Conservation (phyloP, 2,888 invertebrate genomes). For the Synanthedon myopaeformis region DNA sequence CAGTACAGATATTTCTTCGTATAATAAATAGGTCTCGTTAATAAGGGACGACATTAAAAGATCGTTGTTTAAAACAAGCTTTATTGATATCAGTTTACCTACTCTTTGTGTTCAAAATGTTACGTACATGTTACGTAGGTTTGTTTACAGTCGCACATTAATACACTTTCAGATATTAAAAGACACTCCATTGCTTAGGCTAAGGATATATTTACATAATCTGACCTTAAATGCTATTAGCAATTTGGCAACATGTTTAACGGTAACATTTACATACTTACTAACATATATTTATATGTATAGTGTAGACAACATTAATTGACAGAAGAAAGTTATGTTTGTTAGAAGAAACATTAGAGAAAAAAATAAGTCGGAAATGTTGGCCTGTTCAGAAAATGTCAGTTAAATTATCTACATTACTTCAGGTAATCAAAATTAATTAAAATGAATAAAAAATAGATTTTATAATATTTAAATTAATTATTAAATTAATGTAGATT, state of each 20-base stretch:
- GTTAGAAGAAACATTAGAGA: constrained; percentile 2
- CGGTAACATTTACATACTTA: constrained; percentile 50
- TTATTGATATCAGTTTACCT: constrained; percentile 51
- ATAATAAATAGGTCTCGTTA: too few species aligned
- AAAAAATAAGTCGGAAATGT: background rate
- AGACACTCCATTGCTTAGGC: constrained; percentile 47
- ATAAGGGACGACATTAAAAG: background rate
- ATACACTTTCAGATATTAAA: constrained; percentile 43
- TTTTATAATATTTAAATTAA: too few species aligned
- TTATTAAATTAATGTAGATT: too few species aligned
- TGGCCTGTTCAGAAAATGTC: too few species aligned
- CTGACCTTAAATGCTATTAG: constrained; percentile 38
- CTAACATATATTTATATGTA: constrained; percentile 13
- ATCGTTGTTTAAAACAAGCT: constrained; percentile 57
- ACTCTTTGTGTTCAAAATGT: constrained; percentile 36
- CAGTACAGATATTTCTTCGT: too few species aligned
- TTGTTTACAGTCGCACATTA: constrained; percentile 30
- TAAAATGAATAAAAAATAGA: too few species aligned
- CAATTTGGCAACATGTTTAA: constrained; percentile 63
- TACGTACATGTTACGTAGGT: constrained; percentile 34
- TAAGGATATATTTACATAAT: constrained; percentile 58
- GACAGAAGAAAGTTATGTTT: constrained; percentile 42
- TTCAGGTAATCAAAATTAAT: too few species aligned
- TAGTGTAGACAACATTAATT: constrained; percentile 41
- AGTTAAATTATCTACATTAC: too few species aligned